phyloP scores from a whole-genome alignment of 1,140 invertebrate species.

The Achatina immaculata region DNA sequence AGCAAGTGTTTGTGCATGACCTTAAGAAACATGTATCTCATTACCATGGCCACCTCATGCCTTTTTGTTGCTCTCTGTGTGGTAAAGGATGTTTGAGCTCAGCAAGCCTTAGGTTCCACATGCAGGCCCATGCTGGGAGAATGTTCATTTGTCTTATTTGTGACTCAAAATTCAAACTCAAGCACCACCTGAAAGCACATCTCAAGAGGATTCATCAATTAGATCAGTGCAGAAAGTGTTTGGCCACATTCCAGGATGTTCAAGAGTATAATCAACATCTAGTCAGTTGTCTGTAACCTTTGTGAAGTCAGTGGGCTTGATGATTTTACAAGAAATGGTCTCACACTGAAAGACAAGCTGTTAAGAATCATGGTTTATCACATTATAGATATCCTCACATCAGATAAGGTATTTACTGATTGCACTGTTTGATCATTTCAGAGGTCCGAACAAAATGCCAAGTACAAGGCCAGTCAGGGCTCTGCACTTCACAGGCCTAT shows the following conservation, averaged over 20 bases:
- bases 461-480: neutral
- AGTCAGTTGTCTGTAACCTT: neutral
- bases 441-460: neutral
- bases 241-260: conserved; percentile 6
- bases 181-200: conserved; percentile 20
- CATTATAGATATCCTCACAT: no score
- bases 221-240: conserved; percentile 22
- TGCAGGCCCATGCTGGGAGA: conserved; percentile 12
- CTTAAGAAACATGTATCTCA: conserved; percentile 20
- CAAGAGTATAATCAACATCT: conserved; percentile 17
- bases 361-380: no score
- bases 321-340: no score
- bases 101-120: conserved; percentile 7
- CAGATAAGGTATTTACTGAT: neutral
- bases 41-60: conserved; percentile 18
- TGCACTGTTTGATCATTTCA: conserved; percentile 14
- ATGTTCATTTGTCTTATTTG: conserved; percentile 22
- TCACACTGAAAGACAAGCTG: no score
- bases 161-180: conserved; percentile 32
- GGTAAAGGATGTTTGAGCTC: conserved; percentile 17
- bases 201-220: conserved; percentile 29
- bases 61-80: conserved; percentile 19
- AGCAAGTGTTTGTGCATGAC: neutral
- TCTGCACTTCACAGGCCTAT: neutral
- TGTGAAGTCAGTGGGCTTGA: neutral